These are phyloP conservation scores for Sarcophaga variegata DNA, from an alignment of 2,888 invertebrate genomes.

Conservation along the genomic window DNA sequence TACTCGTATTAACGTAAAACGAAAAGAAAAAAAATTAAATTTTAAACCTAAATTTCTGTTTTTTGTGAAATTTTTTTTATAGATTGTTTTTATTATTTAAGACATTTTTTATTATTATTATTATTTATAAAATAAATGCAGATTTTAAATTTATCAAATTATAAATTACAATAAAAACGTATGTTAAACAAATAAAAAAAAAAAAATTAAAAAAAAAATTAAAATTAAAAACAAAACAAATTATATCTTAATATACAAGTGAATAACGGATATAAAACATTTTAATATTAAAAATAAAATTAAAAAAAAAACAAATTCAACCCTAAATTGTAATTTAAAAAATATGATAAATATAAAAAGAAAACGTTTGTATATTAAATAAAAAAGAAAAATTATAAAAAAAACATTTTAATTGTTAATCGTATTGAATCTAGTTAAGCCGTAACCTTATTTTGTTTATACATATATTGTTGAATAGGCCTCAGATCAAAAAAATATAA, in stretches of 20 bases:
- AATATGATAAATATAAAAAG: conserved; percentile 35
- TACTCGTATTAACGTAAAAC: conserved; percentile 61
- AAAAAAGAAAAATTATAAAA: conserved; percentile 67
- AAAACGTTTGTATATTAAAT: conserved; percentile 69
- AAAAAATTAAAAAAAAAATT: neutral
- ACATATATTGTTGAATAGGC: too few relatives aligned
- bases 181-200: conserved; percentile 75
- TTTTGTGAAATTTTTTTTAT: conserved; percentile 63
- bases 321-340: conserved; percentile 68
- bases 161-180: conserved; percentile 69
- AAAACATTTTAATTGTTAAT: conserved; percentile 8
- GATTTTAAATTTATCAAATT: conserved; percentile 58
- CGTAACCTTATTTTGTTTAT: too few relatives aligned
- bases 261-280: conserved; percentile 62
- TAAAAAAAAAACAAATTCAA: conserved; percentile 45
- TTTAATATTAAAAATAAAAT: conserved; percentile 47
- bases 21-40: neutral
- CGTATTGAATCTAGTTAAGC: too few relatives aligned
- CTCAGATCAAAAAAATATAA: too few relatives aligned
- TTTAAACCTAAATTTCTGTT: conserved; percentile 38
- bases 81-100: conserved; percentile 69
- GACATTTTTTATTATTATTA: conserved; percentile 65
- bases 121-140: conserved; percentile 53
- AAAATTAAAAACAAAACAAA: conserved; percentile 70
- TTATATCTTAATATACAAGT: conserved; percentile 81